A percentile compares a stretch with the other conserved stretches of the same genome.
phyloP scores from a whole-genome alignment of 2,113 vertebrate genomes.

The Aplodontia rufa region DNA sequence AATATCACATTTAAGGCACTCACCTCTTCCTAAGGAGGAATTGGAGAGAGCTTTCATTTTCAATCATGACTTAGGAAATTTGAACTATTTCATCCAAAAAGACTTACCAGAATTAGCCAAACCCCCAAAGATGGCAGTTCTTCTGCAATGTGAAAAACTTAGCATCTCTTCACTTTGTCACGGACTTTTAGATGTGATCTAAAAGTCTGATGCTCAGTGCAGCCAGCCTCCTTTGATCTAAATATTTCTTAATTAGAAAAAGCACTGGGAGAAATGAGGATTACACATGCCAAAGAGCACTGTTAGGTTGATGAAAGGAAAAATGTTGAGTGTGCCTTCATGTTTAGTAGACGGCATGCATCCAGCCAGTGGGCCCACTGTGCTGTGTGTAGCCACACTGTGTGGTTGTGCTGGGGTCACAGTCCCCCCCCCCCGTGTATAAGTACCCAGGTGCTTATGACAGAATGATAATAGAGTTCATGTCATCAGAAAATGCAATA shows the following conservation, averaged over 20 bases:
- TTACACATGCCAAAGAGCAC: background rate
- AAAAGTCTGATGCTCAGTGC: background rate
- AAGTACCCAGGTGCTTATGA: background rate
- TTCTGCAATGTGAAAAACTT: background rate
- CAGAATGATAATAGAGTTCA: background rate
- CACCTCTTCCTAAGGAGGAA: background rate
- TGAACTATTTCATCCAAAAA: background rate
- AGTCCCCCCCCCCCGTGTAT: background rate
- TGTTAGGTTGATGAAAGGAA: background rate
- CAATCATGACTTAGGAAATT: background rate
- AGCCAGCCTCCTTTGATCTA: background rate
- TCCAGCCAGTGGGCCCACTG: background rate
- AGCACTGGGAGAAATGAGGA: background rate
- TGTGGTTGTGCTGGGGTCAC: background rate
- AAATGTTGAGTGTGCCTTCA: background rate
- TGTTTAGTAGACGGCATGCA: background rate
- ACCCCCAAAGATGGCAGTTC: background rate
- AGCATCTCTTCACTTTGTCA: background rate
- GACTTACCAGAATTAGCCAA: background rate
- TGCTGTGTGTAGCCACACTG: background rate
- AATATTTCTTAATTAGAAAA: constrained; percentile 9
- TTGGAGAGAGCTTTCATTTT: background rate
- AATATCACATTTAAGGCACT: background rate
- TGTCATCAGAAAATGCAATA: background rate
- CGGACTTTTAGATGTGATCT: background rate